These are phyloP conservation scores for Clanis bilineata DNA, from an alignment of 2,888 invertebrate species.

Conservation along the genomic window DNA sequence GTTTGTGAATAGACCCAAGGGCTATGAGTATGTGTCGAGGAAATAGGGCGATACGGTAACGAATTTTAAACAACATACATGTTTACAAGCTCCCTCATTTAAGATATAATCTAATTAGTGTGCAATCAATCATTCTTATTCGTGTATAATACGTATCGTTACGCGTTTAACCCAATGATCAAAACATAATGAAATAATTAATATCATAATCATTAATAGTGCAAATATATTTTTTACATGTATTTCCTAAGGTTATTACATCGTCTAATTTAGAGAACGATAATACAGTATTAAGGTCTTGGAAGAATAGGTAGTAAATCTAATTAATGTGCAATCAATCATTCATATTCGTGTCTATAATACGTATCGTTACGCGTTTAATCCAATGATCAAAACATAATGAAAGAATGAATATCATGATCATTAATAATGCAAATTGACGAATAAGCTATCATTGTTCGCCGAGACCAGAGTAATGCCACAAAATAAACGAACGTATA, in stretches of 20 bases:
- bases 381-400: conserved; percentile 35
- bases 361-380: neutral
- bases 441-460: conserved; percentile 52
- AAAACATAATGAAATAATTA: too few species aligned
- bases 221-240: neutral
- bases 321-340: conserved; percentile 3
- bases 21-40: too few species aligned
- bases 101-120: too few species aligned
- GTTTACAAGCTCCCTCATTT: too few species aligned
- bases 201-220: neutral
- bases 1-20: too few species aligned
- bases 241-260: too few species aligned
- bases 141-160: neutral
- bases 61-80: too few species aligned
- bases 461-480: conserved; percentile 32
- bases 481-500: conserved; percentile 45
- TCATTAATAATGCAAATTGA: conserved; percentile 57
- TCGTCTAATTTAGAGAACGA: neutral
- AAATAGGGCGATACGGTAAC: too few species aligned
- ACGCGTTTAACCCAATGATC: too few species aligned
- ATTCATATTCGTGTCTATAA: neutral
- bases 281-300: neutral
- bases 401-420: conserved; percentile 41
- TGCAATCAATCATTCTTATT: too few species aligned
- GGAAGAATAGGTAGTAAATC: neutral